phyloP scores from a whole-genome alignment of 2,113 vertebrate genomes.

The Talpa occidentalis region DNA sequence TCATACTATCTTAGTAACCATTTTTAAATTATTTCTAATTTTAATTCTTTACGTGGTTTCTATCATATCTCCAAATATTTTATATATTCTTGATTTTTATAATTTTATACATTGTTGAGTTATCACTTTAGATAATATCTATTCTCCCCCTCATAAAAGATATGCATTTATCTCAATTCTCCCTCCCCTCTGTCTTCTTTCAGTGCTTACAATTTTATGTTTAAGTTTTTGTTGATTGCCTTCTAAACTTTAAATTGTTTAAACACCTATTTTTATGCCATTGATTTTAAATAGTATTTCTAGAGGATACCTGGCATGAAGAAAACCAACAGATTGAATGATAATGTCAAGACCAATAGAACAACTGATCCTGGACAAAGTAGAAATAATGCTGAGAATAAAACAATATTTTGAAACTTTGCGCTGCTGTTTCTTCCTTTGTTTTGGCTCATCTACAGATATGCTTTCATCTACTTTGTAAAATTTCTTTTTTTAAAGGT shows the following conservation, averaged over 20 bases:
- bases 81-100: not conserved
- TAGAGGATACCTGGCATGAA: not conserved
- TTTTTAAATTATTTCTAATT: slow-evolving; percentile 7
- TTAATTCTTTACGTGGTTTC: not conserved
- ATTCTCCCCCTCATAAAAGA: not conserved
- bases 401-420: not conserved
- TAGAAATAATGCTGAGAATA: not conserved
- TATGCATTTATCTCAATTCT: not conserved
- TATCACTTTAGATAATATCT: not conserved
- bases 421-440: not conserved
- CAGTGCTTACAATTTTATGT: slow-evolving; percentile 26
- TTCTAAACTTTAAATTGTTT: slow-evolving; percentile 39
- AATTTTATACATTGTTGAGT: not conserved
- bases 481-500: not conserved
- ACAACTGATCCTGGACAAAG: not conserved
- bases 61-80: not conserved
- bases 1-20: not conserved
- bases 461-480: not conserved
- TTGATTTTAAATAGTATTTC: not conserved
- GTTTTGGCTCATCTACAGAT: slow-evolving; percentile 8
- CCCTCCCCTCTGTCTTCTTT: not conserved
- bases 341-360: not conserved
- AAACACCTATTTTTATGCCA: not conserved
- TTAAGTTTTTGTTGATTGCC: not conserved
- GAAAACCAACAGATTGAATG: slow-evolving; percentile 39